A percentile compares a stretch with the other conserved stretches of the same genome.
These are phyloP conservation scores for silkworm (Bombyx mori) DNA, from an alignment of 1,140 invertebrate species.

Conservation along the genomic window ASM3026992v2 NC_085111.1:11229001-11229500, in stretches of 20 bases:
- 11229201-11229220: too few species aligned
- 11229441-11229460: slow-evolving; percentile 66
- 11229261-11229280: slow-evolving; percentile 25
- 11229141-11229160: too few species aligned
- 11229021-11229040: too few species aligned
- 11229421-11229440: slow-evolving; percentile 52
- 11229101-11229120: too few species aligned
- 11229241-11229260: slow-evolving; percentile 18
- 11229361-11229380: slow-evolving; percentile 63
- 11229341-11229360: slow-evolving; percentile 63
- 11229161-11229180: too few species aligned
- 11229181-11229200: too few species aligned
- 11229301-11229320: slow-evolving; percentile 42
- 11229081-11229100: too few species aligned
- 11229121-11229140: too few species aligned
- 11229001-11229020: too few species aligned
- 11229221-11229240: slow-evolving; percentile 8
- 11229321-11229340: slow-evolving; percentile 52
- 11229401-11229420: slow-evolving; percentile 55
- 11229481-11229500: slow-evolving; percentile 59
- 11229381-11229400: slow-evolving; percentile 57
- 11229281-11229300: slow-evolving; percentile 44
- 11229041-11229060: too few species aligned
- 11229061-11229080: too few species aligned
- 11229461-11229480: slow-evolving; percentile 65